Evolutionary conservation across 2,113 vertebrate genomes (phyloP).

Genomic region (Dicaeum eximium): DNA sequence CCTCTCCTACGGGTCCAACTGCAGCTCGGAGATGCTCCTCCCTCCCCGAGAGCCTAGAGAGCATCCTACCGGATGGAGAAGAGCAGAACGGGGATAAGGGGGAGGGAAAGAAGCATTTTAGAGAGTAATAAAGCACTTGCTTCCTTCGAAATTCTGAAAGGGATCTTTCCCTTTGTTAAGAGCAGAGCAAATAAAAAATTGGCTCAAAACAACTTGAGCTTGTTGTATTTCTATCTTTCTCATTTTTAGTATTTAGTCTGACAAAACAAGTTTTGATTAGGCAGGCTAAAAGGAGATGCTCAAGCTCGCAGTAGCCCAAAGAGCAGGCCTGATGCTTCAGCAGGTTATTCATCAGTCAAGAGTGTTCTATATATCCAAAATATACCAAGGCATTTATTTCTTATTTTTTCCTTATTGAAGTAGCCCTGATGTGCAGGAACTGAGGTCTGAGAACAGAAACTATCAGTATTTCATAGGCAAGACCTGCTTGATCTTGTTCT

Average conservation of each 20-base stretch:
- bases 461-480: neutral
- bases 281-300: neutral
- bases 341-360: neutral
- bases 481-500: neutral
- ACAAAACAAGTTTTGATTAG: neutral
- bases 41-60: neutral
- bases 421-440: neutral
- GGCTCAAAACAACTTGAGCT: neutral
- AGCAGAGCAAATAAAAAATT: neutral
- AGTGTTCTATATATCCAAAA: neutral
- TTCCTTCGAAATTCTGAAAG: neutral
- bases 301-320: neutral
- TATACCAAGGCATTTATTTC: neutral
- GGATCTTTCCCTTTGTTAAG: no score
- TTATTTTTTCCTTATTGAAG: neutral
- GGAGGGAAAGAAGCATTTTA: neutral
- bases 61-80: rapidly evolving
- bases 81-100: neutral
- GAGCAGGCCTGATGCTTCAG: neutral
- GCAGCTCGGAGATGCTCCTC: rapidly evolving
- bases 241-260: neutral
- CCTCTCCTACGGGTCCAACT: rapidly evolving
- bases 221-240: neutral
- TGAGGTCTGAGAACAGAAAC: neutral
- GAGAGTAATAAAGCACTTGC: neutral